Percentiles rank a stretch among this genome's conserved stretches.
These are phyloP conservation scores for Drosophila tripunctata DNA, from an alignment of 2,888 invertebrate species.

Conservation along the genomic window DNA sequence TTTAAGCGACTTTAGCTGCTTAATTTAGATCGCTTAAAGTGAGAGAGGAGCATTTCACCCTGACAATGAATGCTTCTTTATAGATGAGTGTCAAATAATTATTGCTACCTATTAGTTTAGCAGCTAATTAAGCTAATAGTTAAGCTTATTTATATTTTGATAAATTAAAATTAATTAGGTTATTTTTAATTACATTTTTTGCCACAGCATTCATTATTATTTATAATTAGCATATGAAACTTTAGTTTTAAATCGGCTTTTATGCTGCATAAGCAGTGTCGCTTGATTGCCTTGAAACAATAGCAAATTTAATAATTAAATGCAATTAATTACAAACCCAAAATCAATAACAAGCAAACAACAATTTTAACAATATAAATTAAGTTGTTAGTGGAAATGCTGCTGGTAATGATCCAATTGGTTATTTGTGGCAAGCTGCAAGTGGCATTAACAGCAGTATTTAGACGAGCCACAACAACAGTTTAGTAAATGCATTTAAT, in stretches of 20 bases:
- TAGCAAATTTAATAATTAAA: constrained; percentile 39
- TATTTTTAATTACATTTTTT: constrained; percentile 1
- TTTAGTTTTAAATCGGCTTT: constrained; percentile 25
- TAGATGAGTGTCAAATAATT: too few species aligned
- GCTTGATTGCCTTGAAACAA: constrained; percentile 3
- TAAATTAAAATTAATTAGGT: constrained; percentile 7
- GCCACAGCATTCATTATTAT: constrained; percentile 7
- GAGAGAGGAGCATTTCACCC: too few species aligned
- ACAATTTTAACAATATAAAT: constrained; percentile 17
- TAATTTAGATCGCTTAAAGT: too few species aligned
- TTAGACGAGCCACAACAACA: constrained; percentile 10
- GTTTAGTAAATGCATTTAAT: constrained; percentile 15
- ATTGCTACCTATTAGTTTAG: too few species aligned
- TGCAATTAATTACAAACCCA: constrained; percentile 46
- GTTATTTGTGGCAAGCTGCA: constrained; percentile 31
- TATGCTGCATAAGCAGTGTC: constrained; percentile 40
- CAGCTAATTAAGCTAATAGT: not conserved
- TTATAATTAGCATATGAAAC: constrained; percentile 42
- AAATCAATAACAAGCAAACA: not conserved
- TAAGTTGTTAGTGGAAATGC: constrained; percentile 9
- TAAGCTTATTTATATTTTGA: not conserved
- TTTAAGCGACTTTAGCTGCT: too few species aligned
- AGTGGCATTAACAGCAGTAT: constrained; percentile 39
- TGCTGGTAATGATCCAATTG: constrained; percentile 24
- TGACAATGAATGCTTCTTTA: too few species aligned